Conservation (phyloP, 2,797 vertebrate genomes). For the Manis crassicaudata region DNA sequence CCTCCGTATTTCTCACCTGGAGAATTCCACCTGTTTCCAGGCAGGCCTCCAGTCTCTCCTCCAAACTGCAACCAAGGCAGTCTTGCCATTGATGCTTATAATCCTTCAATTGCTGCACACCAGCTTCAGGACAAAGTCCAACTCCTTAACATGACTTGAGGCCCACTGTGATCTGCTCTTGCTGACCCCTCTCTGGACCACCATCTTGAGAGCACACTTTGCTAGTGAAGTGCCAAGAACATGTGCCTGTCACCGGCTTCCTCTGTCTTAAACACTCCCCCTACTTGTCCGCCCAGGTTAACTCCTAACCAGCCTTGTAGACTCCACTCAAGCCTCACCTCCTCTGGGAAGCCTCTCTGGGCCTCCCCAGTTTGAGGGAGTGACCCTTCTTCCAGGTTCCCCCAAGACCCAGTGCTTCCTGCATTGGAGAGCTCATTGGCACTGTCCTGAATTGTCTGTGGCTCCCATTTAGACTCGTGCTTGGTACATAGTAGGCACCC, state of each 20-base stretch:
- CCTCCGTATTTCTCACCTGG: background rate
- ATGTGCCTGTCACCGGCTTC: background rate
- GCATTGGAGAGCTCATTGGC: background rate
- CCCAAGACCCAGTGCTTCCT: background rate
- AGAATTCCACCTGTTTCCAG: background rate
- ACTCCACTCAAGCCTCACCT: background rate
- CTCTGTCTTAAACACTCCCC: background rate
- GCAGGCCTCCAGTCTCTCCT: background rate
- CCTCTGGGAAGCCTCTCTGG: background rate
- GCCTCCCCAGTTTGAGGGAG: background rate
- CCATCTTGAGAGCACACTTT: background rate
- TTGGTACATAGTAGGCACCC: background rate
- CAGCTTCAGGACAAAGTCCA: background rate
- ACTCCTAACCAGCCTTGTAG: background rate
- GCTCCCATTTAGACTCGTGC: background rate
- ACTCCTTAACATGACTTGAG: background rate
- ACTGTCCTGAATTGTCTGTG: background rate
- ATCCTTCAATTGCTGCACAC: background rate
- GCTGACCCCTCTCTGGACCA: background rate
- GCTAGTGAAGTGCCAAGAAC: background rate
- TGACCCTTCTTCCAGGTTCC: background rate
- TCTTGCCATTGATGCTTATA: background rate
- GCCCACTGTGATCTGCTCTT: background rate
- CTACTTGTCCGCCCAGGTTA: background rate
- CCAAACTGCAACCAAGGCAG: background rate